Evolutionary conservation across 2,888 invertebrate species (phyloP), one percentile per base, ranked within the genome.

Genomic region (Melikaiella ostensackeni): DNA sequence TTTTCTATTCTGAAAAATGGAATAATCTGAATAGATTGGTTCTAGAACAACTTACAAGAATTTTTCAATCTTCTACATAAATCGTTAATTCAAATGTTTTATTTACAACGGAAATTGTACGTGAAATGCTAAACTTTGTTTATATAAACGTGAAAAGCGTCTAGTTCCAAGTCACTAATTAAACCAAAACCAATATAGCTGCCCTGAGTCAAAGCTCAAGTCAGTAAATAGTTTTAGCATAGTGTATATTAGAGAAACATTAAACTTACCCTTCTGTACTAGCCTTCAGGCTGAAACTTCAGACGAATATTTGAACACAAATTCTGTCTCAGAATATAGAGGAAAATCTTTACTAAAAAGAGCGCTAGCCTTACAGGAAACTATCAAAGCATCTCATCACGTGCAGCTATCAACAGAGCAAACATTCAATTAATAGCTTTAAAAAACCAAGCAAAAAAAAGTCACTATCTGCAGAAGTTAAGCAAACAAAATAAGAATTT

Each of bases 111-210:
- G 13, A 42, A 42, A 64, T 9, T 42, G 2, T 7, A 11, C 6
- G 21, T 24, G 5, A 42, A 64, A 24, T 21, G 27, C n/a, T 19
- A 7, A 50, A 50, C 55, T 57, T 11, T 73, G 73, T 74, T 80
- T 77, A 76, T 79, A 77, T 73, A 74, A 81, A 82, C 80, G 79
- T 78, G 46, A 75, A 59, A 46, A 80, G 77, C 80, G 33, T 83
- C 81, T 80, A 79, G 74, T 73, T 78, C 70, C 59, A 33, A 77
- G 80, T 80, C 79, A 80, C 75, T 83, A 83, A 83, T 83, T 83
- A 83, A 79, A 77, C 76, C 61, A 63, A 80, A 82, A 82, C 82
- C 81, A 83, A 83, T 83, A 83, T 81, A 63, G 35, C 79, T 78
- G 75, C 16, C 16, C 79, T 66, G 78, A 75, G 77, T 73, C 76